Conservation (phyloP, 2,888 invertebrate genomes). For the Hirtodrosophila histrioides region DNA sequence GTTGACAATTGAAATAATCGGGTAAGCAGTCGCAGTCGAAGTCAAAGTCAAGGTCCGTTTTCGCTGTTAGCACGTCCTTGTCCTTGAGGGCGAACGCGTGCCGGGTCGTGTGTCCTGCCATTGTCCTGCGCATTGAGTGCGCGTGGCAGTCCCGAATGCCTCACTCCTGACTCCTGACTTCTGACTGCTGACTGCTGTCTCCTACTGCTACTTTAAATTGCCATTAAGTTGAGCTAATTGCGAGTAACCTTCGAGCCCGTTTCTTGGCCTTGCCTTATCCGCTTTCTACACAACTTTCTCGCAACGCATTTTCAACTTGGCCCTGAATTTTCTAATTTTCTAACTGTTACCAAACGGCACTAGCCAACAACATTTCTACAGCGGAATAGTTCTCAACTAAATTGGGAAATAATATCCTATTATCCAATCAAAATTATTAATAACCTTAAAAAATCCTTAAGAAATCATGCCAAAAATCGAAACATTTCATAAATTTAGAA, state of each 20-base stretch:
- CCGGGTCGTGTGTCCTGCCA: conserved; percentile 44
- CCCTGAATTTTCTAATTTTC: conserved; percentile 2
- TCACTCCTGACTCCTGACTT: conserved; percentile 4
- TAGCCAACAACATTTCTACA: too few relatives aligned
- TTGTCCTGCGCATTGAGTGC: conserved; percentile 17
- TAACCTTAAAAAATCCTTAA: too few relatives aligned
- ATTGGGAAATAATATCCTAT: too few relatives aligned
- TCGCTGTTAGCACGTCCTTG: conserved; percentile 35
- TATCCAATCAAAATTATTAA: too few relatives aligned
- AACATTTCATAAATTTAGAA: too few relatives aligned
- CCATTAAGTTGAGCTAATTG: conserved; percentile 7
- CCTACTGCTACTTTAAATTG: conserved; percentile 26
- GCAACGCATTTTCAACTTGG: conserved; percentile 3
- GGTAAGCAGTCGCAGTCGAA: conserved; percentile 21
- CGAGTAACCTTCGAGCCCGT: conserved; percentile 18
- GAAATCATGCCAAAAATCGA: too few relatives aligned
- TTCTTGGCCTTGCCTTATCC: conserved; percentile 30
- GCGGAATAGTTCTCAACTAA: too few relatives aligned
- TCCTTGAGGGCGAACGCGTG: conserved; percentile 38
- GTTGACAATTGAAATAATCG: conserved; percentile 17
- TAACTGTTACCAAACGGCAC: not conserved
- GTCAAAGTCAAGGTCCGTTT: conserved; percentile 37
- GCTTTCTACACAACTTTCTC: conserved; percentile 8
- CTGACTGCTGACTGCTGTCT: not conserved
- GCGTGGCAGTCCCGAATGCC: conserved; percentile 32